Conservation (phyloP, 2,113 vertebrate genomes). For the Rynchops niger region DNA sequence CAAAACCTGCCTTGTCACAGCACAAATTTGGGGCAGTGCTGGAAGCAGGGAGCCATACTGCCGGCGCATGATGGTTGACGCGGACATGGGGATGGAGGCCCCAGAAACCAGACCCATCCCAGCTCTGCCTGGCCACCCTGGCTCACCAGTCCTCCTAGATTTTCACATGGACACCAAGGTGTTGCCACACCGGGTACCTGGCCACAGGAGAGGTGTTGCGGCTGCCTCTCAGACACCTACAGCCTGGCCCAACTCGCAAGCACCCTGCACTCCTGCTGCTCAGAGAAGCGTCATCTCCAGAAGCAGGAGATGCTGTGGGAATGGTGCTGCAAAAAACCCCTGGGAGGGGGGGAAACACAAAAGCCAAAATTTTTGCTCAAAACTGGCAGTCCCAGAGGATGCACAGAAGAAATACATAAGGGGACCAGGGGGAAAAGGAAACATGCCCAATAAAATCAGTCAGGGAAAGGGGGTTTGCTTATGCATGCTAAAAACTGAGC, state of each 20-base stretch:
- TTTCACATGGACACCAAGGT: background rate
- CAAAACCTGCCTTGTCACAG: background rate
- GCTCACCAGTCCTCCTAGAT: background rate
- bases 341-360: rapidly evolving
- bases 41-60: background rate
- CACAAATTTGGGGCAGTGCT: background rate
- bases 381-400: background rate
- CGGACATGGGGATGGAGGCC: background rate
- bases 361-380: background rate
- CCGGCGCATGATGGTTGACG: rapidly evolving
- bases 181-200: rapidly evolving
- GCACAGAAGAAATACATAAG: background rate
- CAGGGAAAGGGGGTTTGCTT: background rate
- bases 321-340: background rate
- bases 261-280: background rate
- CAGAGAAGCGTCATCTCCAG: background rate
- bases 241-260: background rate
- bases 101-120: background rate
- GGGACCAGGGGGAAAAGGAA: background rate
- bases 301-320: background rate
- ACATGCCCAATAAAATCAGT: background rate
- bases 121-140: background rate
- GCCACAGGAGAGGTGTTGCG: background rate
- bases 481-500: background rate
- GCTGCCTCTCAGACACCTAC: background rate